Base-by-base conservation (phyloP, 92 coral and sea anemone genomes). In the Palythoa caribaeorum region DNA sequence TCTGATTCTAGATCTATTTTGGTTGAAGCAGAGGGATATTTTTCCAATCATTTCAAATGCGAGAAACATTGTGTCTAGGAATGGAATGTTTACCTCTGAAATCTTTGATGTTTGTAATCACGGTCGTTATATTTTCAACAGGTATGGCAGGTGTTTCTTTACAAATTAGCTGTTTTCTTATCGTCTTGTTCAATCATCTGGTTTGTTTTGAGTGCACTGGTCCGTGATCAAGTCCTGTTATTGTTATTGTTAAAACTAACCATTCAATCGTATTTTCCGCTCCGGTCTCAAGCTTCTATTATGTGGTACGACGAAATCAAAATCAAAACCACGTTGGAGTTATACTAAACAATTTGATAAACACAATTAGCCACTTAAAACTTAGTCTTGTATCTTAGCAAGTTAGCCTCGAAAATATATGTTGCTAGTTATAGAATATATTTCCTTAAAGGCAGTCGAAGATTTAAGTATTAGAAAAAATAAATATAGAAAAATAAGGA, bases 91-190 rank as follows among this genome's bases (percentile, higher is more conserved):
- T 50, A 52, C 50, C 47, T 68, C n/a, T 63, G 57, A 39, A 79
- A n/a, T 60, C 73, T 38, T 20, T 47, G 48, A 21, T 65, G 54
- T 11, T 50, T 48, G 53, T 66, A 16, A 17, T 66, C 38, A 16
- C 60, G 6, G 71, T 28, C 21, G 35, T 40, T 21, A 39, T 81
- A 40, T 44, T 16, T 12, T 40, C 28, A 12, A 9, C 86, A 81
- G 86, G 86, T 81, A 81, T 40, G 86, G 9, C 86, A 81, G 86
- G 86, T 81, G 17, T 44, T 53, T 1, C 47, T 28, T 47, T 9
- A 6, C 38, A 63, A 63, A 63, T 15, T 36, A 44, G 86, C 44
- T 81, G 37, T 81, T 62, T 9, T 66, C 48, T 35, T 44, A 65
- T 77, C 68, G 63, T 12, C 63, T 15, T 50, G 47, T 3, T 65